Percentiles rank a stretch among this genome's conserved stretches.
These are phyloP conservation scores for Chroicocephalus ridibundus DNA, from an alignment of 2,113 vertebrate genomes.

Conservation along the genomic window DNA sequence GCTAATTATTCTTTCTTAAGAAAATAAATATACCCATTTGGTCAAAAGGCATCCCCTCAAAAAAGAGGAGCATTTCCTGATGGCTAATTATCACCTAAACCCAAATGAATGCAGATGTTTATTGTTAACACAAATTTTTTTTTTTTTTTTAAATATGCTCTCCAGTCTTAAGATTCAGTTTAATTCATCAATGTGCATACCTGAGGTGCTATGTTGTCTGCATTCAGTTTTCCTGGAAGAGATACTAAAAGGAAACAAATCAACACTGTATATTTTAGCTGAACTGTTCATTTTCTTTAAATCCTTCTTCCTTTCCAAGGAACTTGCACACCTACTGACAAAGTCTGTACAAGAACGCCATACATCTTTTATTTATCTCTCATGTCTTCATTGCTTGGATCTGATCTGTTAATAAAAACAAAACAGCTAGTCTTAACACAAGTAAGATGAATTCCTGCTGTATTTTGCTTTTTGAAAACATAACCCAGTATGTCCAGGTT, in stretches of 20 bases:
- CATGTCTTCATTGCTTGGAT: conserved; percentile 82
- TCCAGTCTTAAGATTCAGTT: conserved; percentile 17
- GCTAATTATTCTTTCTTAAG: neutral
- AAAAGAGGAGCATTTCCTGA: neutral
- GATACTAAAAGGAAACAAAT: conserved; percentile 41
- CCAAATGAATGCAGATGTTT: conserved; percentile 34
- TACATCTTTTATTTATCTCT: conserved; percentile 54
- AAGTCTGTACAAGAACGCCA: neutral
- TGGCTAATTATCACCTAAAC: neutral
- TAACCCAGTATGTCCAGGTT: neutral
- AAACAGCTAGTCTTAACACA: conserved; percentile 9
- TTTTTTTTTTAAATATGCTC: neutral
- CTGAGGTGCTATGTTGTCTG: conserved; percentile 51
- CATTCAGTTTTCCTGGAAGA: conserved; percentile 55
- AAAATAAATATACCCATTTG: conserved; percentile 20
- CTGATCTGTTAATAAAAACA: conserved; percentile 76
- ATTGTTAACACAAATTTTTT: neutral
- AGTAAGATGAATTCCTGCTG: neutral
- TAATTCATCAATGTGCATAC: conserved; percentile 25
- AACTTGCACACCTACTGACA: neutral
- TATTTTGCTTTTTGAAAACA: neutral
- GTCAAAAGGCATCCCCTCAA: neutral
- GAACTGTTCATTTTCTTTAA: conserved; percentile 3
- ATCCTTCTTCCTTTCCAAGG: conserved; percentile 22
- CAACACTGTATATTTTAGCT: conserved; percentile 28